These are phyloP conservation scores for Heliconius erato DNA, from an alignment of 2,888 invertebrate species.

Conservation along the genomic window DNA sequence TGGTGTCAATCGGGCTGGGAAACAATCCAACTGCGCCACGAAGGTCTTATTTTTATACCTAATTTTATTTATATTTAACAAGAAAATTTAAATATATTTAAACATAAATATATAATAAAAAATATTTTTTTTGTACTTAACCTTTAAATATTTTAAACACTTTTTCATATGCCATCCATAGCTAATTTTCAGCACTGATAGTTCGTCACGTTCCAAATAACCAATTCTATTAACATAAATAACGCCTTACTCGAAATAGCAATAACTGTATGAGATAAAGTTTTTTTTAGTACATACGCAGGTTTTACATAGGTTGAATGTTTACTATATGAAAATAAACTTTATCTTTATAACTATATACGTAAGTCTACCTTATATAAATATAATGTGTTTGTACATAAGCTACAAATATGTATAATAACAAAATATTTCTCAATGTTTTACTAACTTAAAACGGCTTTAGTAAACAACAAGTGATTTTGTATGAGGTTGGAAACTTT, in stretches of 20 bases:
- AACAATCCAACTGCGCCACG: too few species aligned
- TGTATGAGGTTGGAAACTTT: slow-evolving; percentile 28
- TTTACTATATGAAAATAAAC: not conserved
- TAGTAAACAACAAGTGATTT: slow-evolving; percentile 28
- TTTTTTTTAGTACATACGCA: not conserved
- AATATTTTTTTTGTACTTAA: not conserved
- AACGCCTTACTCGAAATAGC: slow-evolving; percentile 52
- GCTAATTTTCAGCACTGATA: slow-evolving; percentile 56
- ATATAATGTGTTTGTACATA: not conserved
- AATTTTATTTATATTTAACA: too few species aligned
- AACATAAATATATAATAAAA: not conserved
- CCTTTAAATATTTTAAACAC: not conserved
- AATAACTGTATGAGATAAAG: slow-evolving; percentile 39
- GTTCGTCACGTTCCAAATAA: slow-evolving; percentile 70
- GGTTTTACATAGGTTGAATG: not conserved
- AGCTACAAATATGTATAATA: not conserved
- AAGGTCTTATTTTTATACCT: too few species aligned
- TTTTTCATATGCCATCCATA: slow-evolving; percentile 54
- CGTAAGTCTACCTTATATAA: not conserved
- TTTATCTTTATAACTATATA: not conserved
- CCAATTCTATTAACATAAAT: slow-evolving; percentile 60
- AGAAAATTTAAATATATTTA: not conserved
- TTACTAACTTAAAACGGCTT: not conserved
- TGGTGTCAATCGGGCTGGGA: too few species aligned
- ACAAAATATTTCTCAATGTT: slow-evolving; percentile 12